Conservation (phyloP, 2,888 invertebrate species). For the Macaria liturata region DNA sequence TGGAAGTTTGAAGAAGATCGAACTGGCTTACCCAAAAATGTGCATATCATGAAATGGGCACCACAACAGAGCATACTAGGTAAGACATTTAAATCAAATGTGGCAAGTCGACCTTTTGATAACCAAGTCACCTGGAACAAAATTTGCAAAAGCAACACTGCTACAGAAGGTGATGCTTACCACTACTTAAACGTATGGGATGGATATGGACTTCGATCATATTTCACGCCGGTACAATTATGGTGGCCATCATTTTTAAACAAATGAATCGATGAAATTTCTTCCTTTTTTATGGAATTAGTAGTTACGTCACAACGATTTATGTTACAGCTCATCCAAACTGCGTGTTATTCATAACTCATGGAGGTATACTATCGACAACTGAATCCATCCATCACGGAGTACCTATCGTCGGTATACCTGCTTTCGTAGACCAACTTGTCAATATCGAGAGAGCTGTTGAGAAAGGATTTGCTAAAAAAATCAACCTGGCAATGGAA, state of each 20-base stretch:
- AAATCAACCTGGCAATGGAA: constrained; percentile 41
- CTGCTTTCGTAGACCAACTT: constrained; percentile 57
- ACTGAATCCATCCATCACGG: constrained; percentile 56
- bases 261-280: too few relatives aligned
- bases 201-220: too few relatives aligned
- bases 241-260: too few relatives aligned
- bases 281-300: too few relatives aligned
- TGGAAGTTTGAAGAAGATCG: constrained; percentile 69
- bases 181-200: too few relatives aligned
- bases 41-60: constrained; percentile 64
- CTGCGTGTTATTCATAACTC: constrained; percentile 54
- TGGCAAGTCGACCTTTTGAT: too few relatives aligned
- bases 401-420: constrained; percentile 58
- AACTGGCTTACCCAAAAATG: constrained; percentile 55
- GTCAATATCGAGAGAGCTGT: constrained; percentile 51
- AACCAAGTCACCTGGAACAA: too few relatives aligned
- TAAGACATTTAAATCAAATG: constrained; percentile 27
- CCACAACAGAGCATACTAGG: constrained; percentile 65
- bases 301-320: too few relatives aligned
- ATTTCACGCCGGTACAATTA: too few relatives aligned
- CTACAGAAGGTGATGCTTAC: too few relatives aligned
- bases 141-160: too few relatives aligned
- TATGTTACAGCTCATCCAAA: constrained; percentile 57
- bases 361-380: constrained; percentile 55
- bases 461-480: constrained; percentile 48